A percentile compares a stretch with the other conserved stretches of the same genome.
These are phyloP conservation scores for Epinephelus fuscoguttatus DNA, from an alignment of 2,113 vertebrate species.

Conservation along the genomic window DNA sequence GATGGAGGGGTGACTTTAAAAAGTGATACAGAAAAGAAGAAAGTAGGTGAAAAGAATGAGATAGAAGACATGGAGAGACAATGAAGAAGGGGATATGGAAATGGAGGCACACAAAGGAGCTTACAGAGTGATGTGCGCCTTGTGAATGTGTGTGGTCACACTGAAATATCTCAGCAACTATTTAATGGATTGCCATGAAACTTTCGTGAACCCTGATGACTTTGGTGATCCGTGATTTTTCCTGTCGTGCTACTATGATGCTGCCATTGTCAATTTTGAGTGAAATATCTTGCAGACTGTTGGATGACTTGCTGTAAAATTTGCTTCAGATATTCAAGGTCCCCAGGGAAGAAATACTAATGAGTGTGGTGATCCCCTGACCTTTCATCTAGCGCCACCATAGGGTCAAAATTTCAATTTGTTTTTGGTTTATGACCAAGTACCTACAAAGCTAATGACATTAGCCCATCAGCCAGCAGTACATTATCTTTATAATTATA, in stretches of 20 bases:
- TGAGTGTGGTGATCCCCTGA: not conserved
- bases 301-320: too few species aligned
- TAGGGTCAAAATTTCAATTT: not conserved
- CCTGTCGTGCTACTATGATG: too few species aligned
- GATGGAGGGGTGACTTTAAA: conserved; percentile 11
- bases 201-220: not conserved
- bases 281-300: not conserved
- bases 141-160: conserved; percentile 1
- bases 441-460: not conserved
- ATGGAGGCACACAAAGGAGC: conserved; percentile 48
- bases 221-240: not conserved
- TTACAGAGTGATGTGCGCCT: conserved; percentile 25
- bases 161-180: not conserved
- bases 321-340: not conserved
- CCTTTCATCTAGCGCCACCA: not conserved
- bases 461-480: not conserved
- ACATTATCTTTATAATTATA: not conserved
- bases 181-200: not conserved
- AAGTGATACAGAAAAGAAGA: conserved; percentile 26
- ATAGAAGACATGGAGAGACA: conserved; percentile 45
- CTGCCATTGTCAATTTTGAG: too few species aligned
- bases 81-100: conserved; percentile 38
- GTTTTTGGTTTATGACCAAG: not conserved
- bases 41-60: conserved; percentile 53
- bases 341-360: not conserved